Percentiles rank a stretch among this genome's conserved stretches.
Conservation (phyloP, 2,113 vertebrate species). For the Cheirogaleus medius region DNA sequence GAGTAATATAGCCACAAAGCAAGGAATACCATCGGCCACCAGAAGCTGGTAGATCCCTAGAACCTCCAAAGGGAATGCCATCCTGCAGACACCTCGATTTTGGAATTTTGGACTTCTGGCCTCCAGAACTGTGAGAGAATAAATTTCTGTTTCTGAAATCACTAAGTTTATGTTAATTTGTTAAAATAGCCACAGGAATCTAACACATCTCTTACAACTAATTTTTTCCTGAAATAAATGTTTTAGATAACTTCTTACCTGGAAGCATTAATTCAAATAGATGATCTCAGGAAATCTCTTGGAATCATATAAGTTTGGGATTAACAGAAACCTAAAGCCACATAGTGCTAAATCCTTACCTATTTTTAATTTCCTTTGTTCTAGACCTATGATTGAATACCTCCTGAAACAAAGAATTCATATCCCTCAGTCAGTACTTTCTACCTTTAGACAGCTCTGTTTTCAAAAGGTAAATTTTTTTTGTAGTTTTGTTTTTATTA, state of each 20-base stretch:
- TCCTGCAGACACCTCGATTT: background rate
- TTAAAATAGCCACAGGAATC: background rate
- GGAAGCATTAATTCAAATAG: background rate
- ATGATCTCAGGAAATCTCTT: background rate
- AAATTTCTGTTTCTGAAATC: background rate
- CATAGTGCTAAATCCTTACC: background rate
- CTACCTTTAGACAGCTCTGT: background rate
- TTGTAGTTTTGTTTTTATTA: background rate
- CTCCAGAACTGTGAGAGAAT: background rate
- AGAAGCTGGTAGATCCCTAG: background rate
- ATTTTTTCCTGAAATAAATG: background rate
- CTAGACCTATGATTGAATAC: background rate
- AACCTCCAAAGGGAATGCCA: background rate
- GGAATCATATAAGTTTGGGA: background rate
- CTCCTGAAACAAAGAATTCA: background rate
- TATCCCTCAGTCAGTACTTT: background rate
- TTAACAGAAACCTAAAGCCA: background rate
- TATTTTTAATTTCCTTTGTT: background rate
- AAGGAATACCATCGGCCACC: background rate
- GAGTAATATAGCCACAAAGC: fast-evolving
- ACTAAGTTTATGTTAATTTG: background rate
- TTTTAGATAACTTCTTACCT: background rate
- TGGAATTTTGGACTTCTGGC: background rate
- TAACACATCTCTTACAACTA: background rate
- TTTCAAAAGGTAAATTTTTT: background rate